These are phyloP conservation scores for rat (Rattus norvegicus) DNA, from an alignment of 2,113 vertebrate genomes.

Conservation along the genomic window DNA sequence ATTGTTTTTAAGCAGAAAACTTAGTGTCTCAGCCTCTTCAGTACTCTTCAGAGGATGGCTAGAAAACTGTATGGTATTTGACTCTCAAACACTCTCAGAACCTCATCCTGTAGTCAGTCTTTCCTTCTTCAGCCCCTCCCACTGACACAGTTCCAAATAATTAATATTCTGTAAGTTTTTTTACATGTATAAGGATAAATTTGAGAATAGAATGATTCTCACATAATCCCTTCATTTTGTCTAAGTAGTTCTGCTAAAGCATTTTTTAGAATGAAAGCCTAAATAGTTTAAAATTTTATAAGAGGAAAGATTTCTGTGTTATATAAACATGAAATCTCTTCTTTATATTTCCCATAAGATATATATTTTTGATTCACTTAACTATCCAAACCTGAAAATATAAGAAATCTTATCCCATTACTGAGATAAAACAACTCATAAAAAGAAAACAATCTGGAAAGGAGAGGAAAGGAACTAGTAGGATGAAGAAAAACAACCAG, in stretches of 20 bases:
- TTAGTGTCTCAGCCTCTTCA: not conserved
- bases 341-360: not conserved
- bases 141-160: not conserved
- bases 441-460: slow-evolving; percentile 41
- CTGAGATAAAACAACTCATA: slow-evolving; percentile 1
- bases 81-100: not conserved
- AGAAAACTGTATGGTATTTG: too few relatives aligned
- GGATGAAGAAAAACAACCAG: slow-evolving; percentile 26
- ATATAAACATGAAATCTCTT: not conserved
- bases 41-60: not conserved
- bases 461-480: not conserved
- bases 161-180: not conserved
- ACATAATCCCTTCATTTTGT: not conserved
- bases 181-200: not conserved
- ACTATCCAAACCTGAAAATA: slow-evolving; percentile 10
- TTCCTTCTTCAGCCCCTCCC: not conserved
- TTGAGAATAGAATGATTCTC: not conserved
- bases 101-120: not conserved
- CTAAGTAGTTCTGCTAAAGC: not conserved
- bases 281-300: not conserved
- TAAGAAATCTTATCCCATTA: not conserved
- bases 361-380: not conserved
- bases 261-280: not conserved
- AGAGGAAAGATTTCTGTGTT: not conserved
- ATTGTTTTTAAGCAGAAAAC: not conserved